Conservation (phyloP, 2,113 vertebrate genomes). For the Podarcis muralis region DNA sequence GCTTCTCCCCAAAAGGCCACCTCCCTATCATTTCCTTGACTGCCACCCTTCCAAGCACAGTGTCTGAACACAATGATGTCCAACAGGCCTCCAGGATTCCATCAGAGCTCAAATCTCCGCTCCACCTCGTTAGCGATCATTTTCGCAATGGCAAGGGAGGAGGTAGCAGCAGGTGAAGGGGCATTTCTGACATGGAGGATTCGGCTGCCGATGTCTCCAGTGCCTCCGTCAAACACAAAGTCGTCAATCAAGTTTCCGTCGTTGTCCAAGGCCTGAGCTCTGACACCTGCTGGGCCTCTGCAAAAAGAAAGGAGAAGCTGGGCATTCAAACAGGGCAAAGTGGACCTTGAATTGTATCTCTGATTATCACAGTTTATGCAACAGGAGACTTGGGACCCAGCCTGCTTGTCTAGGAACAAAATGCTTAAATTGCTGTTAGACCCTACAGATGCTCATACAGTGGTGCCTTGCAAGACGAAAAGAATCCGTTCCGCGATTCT, state of each 20-base stretch:
- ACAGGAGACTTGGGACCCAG: not conserved
- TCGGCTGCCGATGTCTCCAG: constrained; percentile 79
- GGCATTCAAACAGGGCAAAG: fast-evolving
- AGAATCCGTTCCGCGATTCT: no score
- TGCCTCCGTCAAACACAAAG: constrained; percentile 94
- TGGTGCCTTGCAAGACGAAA: no score
- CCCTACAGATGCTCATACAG: no score
- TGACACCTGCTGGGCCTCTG: constrained; percentile 92
- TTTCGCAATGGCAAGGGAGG: constrained; percentile 91
- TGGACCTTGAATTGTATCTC: not conserved
- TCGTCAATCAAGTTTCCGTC: constrained; percentile 92
- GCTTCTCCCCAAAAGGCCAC: not conserved
- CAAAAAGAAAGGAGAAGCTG: not conserved
- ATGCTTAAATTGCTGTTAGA: not conserved
- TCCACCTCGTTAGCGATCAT: constrained; percentile 87
- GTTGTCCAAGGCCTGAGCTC: constrained; percentile 90
- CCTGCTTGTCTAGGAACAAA: no score
- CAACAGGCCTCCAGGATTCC: fast-evolving
- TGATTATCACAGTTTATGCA: not conserved
- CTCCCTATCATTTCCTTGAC: constrained; percentile 2
- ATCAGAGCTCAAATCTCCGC: constrained; percentile 82
- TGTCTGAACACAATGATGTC: not conserved
- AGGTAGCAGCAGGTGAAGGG: constrained; percentile 95
- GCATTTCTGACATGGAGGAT: constrained; percentile 95
- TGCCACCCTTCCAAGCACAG: not conserved